A percentile compares a stretch with the other conserved stretches of the same genome.
Conservation (phyloP, 2,797 vertebrate genomes). For the Cynopterus sphinx region DNA sequence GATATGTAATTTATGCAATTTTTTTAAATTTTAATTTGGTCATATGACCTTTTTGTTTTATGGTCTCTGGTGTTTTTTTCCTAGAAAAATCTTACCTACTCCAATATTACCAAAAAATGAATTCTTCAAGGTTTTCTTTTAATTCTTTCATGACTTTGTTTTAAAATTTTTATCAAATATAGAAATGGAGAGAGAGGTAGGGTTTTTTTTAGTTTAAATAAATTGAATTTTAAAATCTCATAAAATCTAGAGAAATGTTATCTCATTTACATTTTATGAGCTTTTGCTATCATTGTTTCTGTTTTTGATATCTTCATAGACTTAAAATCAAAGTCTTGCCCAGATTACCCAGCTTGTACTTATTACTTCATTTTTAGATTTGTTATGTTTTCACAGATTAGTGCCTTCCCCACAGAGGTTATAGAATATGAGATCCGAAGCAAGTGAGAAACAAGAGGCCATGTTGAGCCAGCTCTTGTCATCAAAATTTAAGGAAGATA, state of each 20-base stretch:
- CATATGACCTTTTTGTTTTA: slow-evolving; percentile 17
- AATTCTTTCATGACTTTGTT: slow-evolving; percentile 42
- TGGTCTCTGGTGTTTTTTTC: neutral
- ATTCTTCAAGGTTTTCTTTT: neutral
- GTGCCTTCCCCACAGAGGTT: neutral
- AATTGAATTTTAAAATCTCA: neutral
- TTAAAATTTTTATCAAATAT: slow-evolving; percentile 7
- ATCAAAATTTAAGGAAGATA: neutral
- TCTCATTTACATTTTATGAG: slow-evolving; percentile 1
- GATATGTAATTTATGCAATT: slow-evolving; percentile 4
- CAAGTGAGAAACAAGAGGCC: neutral
- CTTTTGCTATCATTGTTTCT: neutral
- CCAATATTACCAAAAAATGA: neutral
- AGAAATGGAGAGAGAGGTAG: neutral
- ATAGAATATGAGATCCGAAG: neutral
- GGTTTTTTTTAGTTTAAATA: neutral
- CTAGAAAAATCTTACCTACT: neutral
- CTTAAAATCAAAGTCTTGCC: neutral
- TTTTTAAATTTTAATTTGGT: neutral
- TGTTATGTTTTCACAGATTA: neutral
- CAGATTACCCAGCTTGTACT: neutral
- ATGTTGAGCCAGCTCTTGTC: neutral
- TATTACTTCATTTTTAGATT: neutral
- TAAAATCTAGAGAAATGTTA: neutral
- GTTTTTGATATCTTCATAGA: slow-evolving; percentile 5